Conservation (phyloP, 2,113 vertebrate species). For the Pseudorectes ferrugineus region DNA sequence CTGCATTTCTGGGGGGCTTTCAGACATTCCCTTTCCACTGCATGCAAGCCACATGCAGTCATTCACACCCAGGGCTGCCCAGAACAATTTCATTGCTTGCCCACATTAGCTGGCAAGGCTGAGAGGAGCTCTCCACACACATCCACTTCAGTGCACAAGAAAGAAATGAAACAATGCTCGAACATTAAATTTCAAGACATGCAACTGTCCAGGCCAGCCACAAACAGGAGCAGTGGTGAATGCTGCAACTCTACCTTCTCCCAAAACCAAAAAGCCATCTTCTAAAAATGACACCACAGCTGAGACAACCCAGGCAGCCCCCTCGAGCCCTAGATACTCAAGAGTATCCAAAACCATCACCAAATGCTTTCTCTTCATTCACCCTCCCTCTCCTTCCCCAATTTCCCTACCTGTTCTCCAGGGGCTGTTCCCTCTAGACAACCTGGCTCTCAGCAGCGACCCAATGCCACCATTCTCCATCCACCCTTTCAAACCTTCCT, state of each 20-base stretch:
- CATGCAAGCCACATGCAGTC: fast-evolving
- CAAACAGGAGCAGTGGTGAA: not conserved
- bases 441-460: fast-evolving
- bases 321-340: not conserved
- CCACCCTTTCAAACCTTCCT: not conserved
- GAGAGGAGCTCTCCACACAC: not conserved
- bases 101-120: not conserved
- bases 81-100: not conserved
- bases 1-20: not conserved
- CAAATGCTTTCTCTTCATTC: not conserved
- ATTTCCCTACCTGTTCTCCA: not conserved
- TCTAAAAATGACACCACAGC: not conserved
- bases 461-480: fast-evolving
- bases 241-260: not conserved
- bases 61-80: not conserved
- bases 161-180: fast-evolving
- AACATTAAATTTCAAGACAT: not conserved
- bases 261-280: not conserved
- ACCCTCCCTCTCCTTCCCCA: not conserved
- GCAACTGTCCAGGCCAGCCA: not conserved
- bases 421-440: not conserved
- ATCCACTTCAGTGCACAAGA: fast-evolving
- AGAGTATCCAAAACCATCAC: not conserved
- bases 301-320: not conserved
- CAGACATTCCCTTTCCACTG: not conserved